Evolutionary conservation across 2,113 vertebrate genomes (phyloP), one percentile per base, ranked within the genome.

Genomic region (Oriolus oriolus): DNA sequence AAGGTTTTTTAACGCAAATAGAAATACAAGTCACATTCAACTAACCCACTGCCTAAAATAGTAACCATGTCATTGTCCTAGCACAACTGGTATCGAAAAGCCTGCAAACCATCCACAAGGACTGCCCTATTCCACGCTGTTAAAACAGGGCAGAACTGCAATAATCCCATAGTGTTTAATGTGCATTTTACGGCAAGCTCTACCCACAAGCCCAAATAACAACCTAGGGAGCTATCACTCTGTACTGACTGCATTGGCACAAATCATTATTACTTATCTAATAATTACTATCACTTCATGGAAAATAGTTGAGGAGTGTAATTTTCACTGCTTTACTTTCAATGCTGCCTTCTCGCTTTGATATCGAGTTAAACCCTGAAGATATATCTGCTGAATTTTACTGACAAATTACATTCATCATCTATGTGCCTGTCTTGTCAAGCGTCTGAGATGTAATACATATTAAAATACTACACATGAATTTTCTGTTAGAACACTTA

Each of bases 1-100:
- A 92, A 95, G 81, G 68, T 88, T 96, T 94, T 95, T 96, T 81
- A 95, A 92, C 45, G 33, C 80, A 74, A 95, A 79, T 87, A 96
- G 93, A 96, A 97, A 97, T 91, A 92, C 56, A 97, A 98, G 93
- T 96, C 70, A 94, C 94, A 97, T 94, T 96, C 94, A 97, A 90
- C 69, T 94, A 94, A 89, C 52, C 68, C 53, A 73, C 83, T 96
- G 84, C 84, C 74, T 92, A 84, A 97, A 97, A 93, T 88, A 96
- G 79, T 94, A 95, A 96, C 86, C 83, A 31, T 94, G 84, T 83
- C 87, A 79, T 85, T 96, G 87, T 95, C 87, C 92, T 94, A 91
- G 93, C 79, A 95, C 79, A 96, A 92, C 90, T 87, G 90, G 76
- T 88, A 76, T 95, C 79, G 86, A 96, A 97, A 94, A 97, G 96